Evolutionary conservation across 2,113 vertebrate genomes (phyloP), one percentile per base, ranked within the genome.

Genomic region (Cromileptes altivelis): DNA sequence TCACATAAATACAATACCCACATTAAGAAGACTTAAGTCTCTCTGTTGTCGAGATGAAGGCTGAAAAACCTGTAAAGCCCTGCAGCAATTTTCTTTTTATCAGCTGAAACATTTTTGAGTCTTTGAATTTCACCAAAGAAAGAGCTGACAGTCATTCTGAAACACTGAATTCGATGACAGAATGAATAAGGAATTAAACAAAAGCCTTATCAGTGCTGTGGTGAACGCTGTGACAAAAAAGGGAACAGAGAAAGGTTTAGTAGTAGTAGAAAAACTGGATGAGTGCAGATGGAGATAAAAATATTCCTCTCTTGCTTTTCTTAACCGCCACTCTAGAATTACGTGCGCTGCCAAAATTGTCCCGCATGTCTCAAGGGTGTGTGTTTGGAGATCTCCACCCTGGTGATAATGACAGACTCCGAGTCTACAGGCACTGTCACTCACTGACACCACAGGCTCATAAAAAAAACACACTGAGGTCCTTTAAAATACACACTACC

Each of bases 331-430:
- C 70, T 86, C 87, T 91, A 85, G 75, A 87, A 88, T 91, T 85
- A 86, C 81, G 45, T 23, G 11, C 74, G 81, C 63, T 58, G 76
- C 85, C 87, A 88, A 76, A 92, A 85, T 68, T 87, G 76, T 60
- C 61, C 52, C 53, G n/a, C 30, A 42, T 65, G 64, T 85, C 74
- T 76, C 68, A 69, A 68, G 73, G 42, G 74, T 78, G 71, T 81
- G 68, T 75, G 79, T 60, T 57, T 80, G 56, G 73, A 81, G 80
- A 80, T 77, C 92, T 90, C 91, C 93, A 89, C 89, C 92, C 90
- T 88, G 42, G 74, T 75, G 86, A 81, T 93, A 93, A 94, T 93
- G 81, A 93, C 85, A 93, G 88, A 81, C 75, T 70, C 27, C 0
- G 50, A 68, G 49, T 74, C 69, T 75, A 37, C 64, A 45, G 55